Evolutionary conservation across 1,140 invertebrate species (phyloP).

Genomic region (Drosophila guanche): DNA sequence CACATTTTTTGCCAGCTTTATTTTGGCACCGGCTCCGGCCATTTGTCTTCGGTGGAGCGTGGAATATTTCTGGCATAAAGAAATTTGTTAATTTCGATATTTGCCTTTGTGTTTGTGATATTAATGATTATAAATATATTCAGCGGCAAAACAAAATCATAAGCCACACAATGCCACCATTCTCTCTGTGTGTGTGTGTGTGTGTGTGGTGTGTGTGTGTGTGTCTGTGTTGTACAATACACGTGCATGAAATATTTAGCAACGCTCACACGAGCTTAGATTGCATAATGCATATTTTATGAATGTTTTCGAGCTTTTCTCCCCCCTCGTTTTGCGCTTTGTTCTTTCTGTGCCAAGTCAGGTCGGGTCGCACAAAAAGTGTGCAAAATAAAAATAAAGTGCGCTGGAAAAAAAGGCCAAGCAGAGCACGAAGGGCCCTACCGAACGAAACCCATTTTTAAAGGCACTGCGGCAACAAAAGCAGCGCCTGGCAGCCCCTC

Average conservation of each 20-base stretch:
- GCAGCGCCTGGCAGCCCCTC: not conserved
- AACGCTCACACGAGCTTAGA: conserved; percentile 83
- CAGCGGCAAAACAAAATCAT: conserved; percentile 64
- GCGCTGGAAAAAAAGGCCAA: conserved; percentile 33
- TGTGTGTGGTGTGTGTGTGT: conserved; percentile 45
- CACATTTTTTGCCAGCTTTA: conserved; percentile 13
- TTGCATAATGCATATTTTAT: conserved; percentile 83
- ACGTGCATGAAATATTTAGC: conserved; percentile 80
- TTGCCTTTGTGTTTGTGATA: conserved; percentile 52
- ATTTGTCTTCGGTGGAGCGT: conserved; percentile 79
- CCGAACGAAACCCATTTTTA: too few relatives aligned
- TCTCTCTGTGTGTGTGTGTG: conserved; percentile 22
- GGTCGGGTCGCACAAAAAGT: conserved; percentile 67
- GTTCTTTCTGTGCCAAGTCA: conserved; percentile 45
- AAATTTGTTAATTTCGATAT: conserved; percentile 73
- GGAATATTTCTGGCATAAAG: conserved; percentile 73
- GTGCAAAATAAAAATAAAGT: conserved; percentile 69
- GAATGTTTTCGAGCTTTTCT: conserved; percentile 63
- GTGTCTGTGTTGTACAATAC: conserved; percentile 56
- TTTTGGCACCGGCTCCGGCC: conserved; percentile 31
- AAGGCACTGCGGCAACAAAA: conserved; percentile 77
- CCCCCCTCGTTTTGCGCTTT: conserved; percentile 18
- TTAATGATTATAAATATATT: conserved; percentile 65
- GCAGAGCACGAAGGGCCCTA: not conserved
- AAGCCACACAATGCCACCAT: conserved; percentile 55